Evolutionary conservation across 2,797 vertebrate species (phyloP), one percentile per base, ranked within the genome.

Genomic region (Acipenser oxyrinchus): DNA sequence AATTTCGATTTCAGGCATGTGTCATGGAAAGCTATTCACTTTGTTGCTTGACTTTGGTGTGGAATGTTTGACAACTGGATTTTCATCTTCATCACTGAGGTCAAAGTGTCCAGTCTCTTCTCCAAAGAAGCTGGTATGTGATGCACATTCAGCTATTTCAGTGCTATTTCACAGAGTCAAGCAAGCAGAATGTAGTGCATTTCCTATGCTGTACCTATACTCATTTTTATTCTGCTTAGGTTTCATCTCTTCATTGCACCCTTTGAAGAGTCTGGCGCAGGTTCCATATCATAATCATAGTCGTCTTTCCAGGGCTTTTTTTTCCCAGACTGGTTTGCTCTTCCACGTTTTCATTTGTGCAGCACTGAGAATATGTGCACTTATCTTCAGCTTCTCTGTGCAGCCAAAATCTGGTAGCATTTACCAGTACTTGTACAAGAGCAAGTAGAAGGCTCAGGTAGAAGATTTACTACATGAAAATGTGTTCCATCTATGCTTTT

Each of bases 161-260:
- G 6, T 58, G 4, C 8, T 12, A 58, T 58, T 10, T 12, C 55
- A 10, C 10, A 1, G 12, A 11, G 12, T 11, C 11, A 11, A 7
- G 12, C 12, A 58, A 58, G 55, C 55, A 15, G 55, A 58, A 6
- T 58, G 55, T 58, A 11, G 64, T 11, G 69, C 67, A 72, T 73
- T 71, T 75, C 76, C 76, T 73, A 73, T 66, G 64, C 72, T 66
- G 12, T 13, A 67, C 69, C 68, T 81, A 72, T 53, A 64, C 76
- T 78, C 73, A 74, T 52, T 66, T 72, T 71, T 63, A 63, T 65
- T 63, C 53, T 69, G 59, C 52, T 13, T 58, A n/a, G 10, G 12
- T 11, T 18, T 18, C 18, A 18, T 18, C 18, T 18, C 18, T 18
- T 18, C 18, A 18, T 18, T 18, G 18, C 18, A 18, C 18, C 18